Percentiles rank a stretch among this genome's conserved stretches.
phyloP scores from a whole-genome alignment of 2,888 invertebrate genomes.

The Acrobasis suavella region DNA sequence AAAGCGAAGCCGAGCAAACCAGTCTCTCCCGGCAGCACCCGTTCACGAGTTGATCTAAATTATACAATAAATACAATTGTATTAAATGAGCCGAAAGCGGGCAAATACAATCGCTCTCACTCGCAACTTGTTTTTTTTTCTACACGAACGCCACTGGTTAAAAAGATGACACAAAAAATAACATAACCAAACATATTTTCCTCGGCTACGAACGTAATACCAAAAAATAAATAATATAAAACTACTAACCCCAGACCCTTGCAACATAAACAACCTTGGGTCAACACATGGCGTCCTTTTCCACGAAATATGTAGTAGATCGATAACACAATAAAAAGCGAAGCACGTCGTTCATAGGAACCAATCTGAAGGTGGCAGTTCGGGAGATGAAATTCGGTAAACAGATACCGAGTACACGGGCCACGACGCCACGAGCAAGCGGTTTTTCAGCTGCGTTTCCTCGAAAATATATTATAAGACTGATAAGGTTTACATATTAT shows the following conservation, averaged over 20 bases:
- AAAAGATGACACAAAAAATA: background rate
- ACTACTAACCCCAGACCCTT: slow-evolving; percentile 1
- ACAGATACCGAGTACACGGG: slow-evolving; percentile 15
- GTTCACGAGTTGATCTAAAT: too few relatives aligned
- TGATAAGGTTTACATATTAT: too few relatives aligned
- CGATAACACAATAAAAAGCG: slow-evolving; percentile 28
- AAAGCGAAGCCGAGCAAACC: too few relatives aligned
- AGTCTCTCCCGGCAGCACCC: too few relatives aligned
- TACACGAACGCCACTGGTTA: too few relatives aligned
- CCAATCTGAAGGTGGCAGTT: slow-evolving; percentile 28
- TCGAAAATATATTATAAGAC: too few relatives aligned
- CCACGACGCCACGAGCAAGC: background rate
- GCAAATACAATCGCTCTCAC: too few relatives aligned
- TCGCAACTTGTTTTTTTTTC: too few relatives aligned
- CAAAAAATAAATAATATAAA: slow-evolving; percentile 3
- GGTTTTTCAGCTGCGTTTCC: background rate
- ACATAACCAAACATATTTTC: background rate
- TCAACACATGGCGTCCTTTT: background rate
- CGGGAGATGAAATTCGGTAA: slow-evolving; percentile 33
- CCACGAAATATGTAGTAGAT: background rate
- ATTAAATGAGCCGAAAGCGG: too few relatives aligned
- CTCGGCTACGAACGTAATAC: background rate
- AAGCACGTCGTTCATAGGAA: slow-evolving; percentile 24
- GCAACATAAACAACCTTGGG: slow-evolving; percentile 1
- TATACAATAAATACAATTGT: too few relatives aligned